Conservation (phyloP, 2,797 vertebrate species). For the Clarias platycephalus region DNA sequence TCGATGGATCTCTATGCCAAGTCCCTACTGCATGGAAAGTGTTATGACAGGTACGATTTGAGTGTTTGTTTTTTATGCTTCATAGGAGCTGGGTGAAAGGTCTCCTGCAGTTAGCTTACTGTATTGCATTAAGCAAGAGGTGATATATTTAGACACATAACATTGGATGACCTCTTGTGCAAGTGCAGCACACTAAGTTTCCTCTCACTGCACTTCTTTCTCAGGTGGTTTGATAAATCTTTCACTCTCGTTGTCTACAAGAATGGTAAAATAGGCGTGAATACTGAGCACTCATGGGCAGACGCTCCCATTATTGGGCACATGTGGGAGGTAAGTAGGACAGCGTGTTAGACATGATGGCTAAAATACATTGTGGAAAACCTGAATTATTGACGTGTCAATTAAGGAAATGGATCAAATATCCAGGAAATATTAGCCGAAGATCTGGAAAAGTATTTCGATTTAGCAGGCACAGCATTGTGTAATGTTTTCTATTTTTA, state of each 20-base stretch:
- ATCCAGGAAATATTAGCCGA: neutral
- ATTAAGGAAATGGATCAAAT: neutral
- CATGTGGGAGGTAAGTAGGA: conserved; percentile 88
- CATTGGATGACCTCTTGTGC: conserved; percentile 1
- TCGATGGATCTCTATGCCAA: conserved; percentile 88
- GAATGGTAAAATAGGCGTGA: conserved; percentile 88
- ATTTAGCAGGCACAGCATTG: neutral
- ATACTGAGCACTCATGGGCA: conserved; percentile 91
- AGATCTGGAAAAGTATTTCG: neutral
- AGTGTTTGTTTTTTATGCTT: conserved; percentile 20
- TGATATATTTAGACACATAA: conserved; percentile 13
- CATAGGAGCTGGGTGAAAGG: conserved; percentile 9
- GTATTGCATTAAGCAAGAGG: neutral
- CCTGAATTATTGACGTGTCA: neutral
- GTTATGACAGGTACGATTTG: conserved; percentile 83
- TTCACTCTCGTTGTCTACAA: conserved; percentile 86
- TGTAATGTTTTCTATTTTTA: neutral
- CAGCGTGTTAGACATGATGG: neutral
- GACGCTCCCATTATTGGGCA: conserved; percentile 90
- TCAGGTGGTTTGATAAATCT: conserved; percentile 96
- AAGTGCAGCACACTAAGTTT: conserved; percentile 13
- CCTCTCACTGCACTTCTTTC: conserved; percentile 7
- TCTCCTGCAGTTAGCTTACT: conserved; percentile 1
- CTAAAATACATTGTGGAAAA: neutral
- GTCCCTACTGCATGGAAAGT: conserved; percentile 90